A percentile compares a stretch with the other conserved stretches of the same genome.
Evolutionary conservation across 2,797 vertebrate genomes (phyloP).

Genomic region (Enteromius thamalakanensis): DNA sequence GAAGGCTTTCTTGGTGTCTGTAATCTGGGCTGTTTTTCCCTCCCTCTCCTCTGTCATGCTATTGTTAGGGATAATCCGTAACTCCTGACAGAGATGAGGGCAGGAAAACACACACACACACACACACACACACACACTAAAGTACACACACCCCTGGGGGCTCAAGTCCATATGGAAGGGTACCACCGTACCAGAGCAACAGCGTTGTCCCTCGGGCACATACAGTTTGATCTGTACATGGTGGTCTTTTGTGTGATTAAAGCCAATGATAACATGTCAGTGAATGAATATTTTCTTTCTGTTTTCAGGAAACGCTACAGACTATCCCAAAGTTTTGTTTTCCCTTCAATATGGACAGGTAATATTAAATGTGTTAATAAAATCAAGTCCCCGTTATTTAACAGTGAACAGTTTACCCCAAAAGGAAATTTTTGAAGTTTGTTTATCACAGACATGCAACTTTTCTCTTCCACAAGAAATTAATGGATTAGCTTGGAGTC

Average conservation of each 20-base stretch:
- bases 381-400: neutral
- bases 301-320: constrained; percentile 92
- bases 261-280: neutral
- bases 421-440: neutral
- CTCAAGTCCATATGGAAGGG: constrained; percentile 74
- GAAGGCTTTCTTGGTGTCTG: constrained; percentile 17
- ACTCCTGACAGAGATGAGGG: constrained; percentile 26
- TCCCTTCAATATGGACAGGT: constrained; percentile 90
- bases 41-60: constrained; percentile 30
- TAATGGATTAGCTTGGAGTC: too few relatives aligned
- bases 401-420: neutral
- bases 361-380: constrained; percentile 52
- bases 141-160: constrained; percentile 78
- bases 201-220: constrained; percentile 43
- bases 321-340: constrained; percentile 94
- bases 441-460: neutral
- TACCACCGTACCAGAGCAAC: constrained; percentile 82
- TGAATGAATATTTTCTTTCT: neutral
- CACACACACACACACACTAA: too few relatives aligned
- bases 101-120: constrained; percentile 20
- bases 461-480: neutral
- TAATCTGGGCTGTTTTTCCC: neutral
- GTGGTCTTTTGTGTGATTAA: neutral
- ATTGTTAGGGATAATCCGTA: constrained; percentile 35
- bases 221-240: neutral